Evolutionary conservation across 2,113 vertebrate species (phyloP), one percentile per base, ranked within the genome.

Genomic region (Centropristis striata): DNA sequence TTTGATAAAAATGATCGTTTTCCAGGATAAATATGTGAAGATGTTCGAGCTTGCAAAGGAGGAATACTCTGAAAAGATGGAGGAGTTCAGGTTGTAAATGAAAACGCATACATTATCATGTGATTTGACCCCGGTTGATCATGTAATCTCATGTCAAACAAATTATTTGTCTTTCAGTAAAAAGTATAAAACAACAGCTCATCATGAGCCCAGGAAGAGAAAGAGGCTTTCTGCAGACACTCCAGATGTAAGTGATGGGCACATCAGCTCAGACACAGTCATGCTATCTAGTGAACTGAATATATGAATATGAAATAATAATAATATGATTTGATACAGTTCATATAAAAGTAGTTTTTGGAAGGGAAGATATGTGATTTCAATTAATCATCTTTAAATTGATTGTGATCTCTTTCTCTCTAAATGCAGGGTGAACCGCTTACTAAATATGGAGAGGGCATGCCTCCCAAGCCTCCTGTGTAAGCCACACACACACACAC

Each of bases 391-490:
- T 44, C 4, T 46, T 61, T 0, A 63, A 42, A 37, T 12, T 13
- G 2, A 13, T 64, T 76, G 16, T 61, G 57, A 37, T 13, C 2
- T 79, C 10, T 71, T 5, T 37, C n/a, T 42, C 4, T 36, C 10
- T 14, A 2, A 20, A 3, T 21, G 36, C 46, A 66, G 66, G 1
- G 0, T 20, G 14, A 47, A 37, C 16, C 72, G 9, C 0, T 0
- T 1, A 0, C 8, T 46, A 4, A 49, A 9, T 39, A 10, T 55
- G 8, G 14, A 46, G 18, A 50, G 0, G 25, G 1, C 12, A 8
- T 49, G 2, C 87, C 86, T n/a, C 7, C 37, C 3, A 88, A 82
- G 27, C 92, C 92, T 8, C 71, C 76, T 51, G 0, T 0, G 92
- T 90, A 87, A 88, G 82, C 2, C 11, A 4, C 27, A 51, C 57